phyloP scores from a whole-genome alignment of 2,113 vertebrate species.

The Rhabdornis inornatus region DNA sequence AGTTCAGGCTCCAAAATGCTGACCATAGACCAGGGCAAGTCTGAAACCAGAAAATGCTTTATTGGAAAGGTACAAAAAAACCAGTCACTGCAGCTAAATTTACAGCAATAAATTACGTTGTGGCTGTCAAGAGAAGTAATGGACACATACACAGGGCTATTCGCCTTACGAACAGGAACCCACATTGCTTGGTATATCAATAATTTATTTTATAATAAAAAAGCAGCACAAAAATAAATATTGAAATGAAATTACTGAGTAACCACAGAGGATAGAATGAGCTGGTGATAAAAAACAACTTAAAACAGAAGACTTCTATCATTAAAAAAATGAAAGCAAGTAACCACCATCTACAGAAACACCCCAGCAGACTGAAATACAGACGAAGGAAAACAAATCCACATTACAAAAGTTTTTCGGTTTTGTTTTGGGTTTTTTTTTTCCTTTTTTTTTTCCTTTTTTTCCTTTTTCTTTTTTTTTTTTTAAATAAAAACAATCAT shows the following conservation, averaged over 20 bases:
- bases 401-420: slow-evolving; percentile 37
- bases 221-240: slow-evolving; percentile 96
- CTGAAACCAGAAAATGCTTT: slow-evolving; percentile 84
- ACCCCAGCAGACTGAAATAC: slow-evolving; percentile 48
- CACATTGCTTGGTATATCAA: slow-evolving; percentile 84
- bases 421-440: slow-evolving; percentile 5
- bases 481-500: slow-evolving; percentile 60
- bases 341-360: slow-evolving; percentile 55
- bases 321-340: slow-evolving; percentile 55
- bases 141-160: slow-evolving; percentile 76
- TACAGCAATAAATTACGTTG: slow-evolving; percentile 89
- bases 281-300: slow-evolving; percentile 55
- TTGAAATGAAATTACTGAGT: slow-evolving; percentile 78
- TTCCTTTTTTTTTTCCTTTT: not conserved
- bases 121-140: slow-evolving; percentile 68
- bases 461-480: not conserved
- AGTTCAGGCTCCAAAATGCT: not conserved
- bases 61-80: slow-evolving; percentile 91
- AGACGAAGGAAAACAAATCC: slow-evolving; percentile 62
- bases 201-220: slow-evolving; percentile 87
- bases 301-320: slow-evolving; percentile 53
- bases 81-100: slow-evolving; percentile 80
- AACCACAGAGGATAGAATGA: slow-evolving; percentile 62
- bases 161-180: slow-evolving; percentile 73
- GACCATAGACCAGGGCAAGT: slow-evolving; percentile 15